Percentiles rank a stretch among this genome's conserved stretches.
phyloP scores from a whole-genome alignment of 2,797 vertebrate genomes.

The Choloepus didactylus region DNA sequence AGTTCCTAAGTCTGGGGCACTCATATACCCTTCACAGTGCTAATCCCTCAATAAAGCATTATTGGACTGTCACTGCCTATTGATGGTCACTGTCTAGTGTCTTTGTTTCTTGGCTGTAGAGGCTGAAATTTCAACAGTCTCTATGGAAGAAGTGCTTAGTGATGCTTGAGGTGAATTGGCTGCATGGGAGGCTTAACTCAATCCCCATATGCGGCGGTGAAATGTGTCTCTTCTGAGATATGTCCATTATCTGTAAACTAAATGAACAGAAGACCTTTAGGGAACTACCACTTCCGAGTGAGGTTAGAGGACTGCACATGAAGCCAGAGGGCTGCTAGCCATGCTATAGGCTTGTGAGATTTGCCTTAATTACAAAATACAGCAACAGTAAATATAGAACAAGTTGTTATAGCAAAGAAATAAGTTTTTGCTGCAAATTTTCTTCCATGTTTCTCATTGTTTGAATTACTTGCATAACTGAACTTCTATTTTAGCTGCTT shows the following conservation, averaged over 20 bases:
- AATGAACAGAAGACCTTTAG: neutral
- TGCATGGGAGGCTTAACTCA: neutral
- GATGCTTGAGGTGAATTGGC: neutral
- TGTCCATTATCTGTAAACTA: neutral
- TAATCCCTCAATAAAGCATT: neutral
- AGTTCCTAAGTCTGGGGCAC: neutral
- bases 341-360: neutral
- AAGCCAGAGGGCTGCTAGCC: neutral
- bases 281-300: neutral
- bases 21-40: neutral
- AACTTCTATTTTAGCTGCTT: neutral
- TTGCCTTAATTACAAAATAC: neutral
- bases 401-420: slow-evolving; percentile 28
- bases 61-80: neutral
- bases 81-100: neutral
- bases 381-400: neutral
- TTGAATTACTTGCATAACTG: slow-evolving; percentile 3
- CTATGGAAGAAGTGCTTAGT: slow-evolving; percentile 13
- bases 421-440: neutral
- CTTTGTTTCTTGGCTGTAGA: neutral
- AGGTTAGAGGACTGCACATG: neutral
- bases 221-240: neutral
- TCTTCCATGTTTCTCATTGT: neutral
- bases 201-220: neutral
- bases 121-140: neutral